A percentile compares a stretch with the other conserved stretches of the same genome.
phyloP scores from a whole-genome alignment of 2,888 invertebrate genomes.

The Eugnorisma glareosa region DNA sequence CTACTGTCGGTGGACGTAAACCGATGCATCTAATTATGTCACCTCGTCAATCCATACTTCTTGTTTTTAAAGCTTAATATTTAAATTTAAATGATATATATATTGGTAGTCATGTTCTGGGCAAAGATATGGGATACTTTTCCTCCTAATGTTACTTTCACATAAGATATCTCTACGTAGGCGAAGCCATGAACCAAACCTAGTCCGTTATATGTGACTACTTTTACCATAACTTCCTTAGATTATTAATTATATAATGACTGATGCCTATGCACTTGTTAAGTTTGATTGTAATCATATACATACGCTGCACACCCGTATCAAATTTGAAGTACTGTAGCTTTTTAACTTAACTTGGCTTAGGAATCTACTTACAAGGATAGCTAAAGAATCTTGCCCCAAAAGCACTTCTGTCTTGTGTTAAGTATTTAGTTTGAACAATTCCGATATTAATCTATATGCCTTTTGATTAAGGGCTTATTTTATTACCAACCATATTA shows the following conservation, averaged over 20 bases:
- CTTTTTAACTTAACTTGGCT: neutral
- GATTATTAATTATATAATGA: neutral
- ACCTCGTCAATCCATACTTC: neutral
- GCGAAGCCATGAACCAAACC: too few species aligned
- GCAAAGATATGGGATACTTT: neutral
- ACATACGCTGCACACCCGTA: neutral
- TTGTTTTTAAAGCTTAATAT: neutral
- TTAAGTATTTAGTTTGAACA: neutral
- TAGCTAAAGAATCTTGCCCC: neutral
- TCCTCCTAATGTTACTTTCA: neutral
- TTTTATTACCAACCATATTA: slow-evolving; percentile 26
- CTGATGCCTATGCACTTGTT: neutral
- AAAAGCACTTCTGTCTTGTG: neutral
- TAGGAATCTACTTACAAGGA: neutral
- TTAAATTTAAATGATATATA: too few species aligned
- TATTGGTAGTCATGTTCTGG: neutral
- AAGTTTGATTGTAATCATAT: neutral
- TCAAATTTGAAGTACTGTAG: neutral
- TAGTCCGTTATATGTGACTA: too few species aligned
- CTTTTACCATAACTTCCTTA: too few species aligned
- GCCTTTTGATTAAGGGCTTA: slow-evolving; percentile 17
- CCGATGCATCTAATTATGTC: neutral
- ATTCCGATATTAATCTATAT: neutral
- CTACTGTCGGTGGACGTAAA: accelerated
- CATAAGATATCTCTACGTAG: too few species aligned